phyloP scores from a whole-genome alignment of 2,888 invertebrate genomes.

The Phalangium opilio region DNA sequence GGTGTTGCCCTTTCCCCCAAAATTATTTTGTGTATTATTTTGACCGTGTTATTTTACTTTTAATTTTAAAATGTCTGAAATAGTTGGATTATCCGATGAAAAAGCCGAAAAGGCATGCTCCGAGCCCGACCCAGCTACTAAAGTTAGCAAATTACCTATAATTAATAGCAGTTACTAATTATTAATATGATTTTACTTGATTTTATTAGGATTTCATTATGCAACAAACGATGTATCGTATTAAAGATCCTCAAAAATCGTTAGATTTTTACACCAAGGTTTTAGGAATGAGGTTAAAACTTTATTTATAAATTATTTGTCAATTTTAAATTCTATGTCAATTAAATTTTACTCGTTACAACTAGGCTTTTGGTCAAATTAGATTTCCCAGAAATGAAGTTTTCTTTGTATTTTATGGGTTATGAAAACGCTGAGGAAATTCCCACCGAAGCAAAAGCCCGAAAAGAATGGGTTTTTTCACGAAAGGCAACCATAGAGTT shows the following conservation, averaged over 20 bases:
- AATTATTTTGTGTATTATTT: too few relatives aligned
- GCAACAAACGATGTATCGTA: slow-evolving; percentile 93
- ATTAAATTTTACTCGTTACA: background rate
- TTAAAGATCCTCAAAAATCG: slow-evolving; percentile 75
- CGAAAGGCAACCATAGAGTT: slow-evolving; percentile 76
- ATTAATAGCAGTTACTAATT: too few relatives aligned
- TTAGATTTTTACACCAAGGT: slow-evolving; percentile 81
- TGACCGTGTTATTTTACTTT: too few relatives aligned
- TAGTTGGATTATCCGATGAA: background rate
- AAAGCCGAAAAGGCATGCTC: background rate
- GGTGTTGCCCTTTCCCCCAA: too few relatives aligned
- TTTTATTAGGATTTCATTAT: slow-evolving; percentile 83
- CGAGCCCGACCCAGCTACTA: slow-evolving; percentile 2
- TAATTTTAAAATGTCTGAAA: too few relatives aligned
- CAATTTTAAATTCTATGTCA: background rate
- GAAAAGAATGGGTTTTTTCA: slow-evolving; percentile 58
- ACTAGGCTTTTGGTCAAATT: slow-evolving; percentile 55
- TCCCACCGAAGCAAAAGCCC: slow-evolving; percentile 51
- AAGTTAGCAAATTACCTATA: too few relatives aligned
- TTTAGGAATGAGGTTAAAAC: slow-evolving; percentile 68
- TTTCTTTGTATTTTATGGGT: slow-evolving; percentile 80
- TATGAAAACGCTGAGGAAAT: slow-evolving; percentile 61
- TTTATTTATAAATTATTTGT: too few relatives aligned
- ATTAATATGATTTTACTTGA: too few relatives aligned
- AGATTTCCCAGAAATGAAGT: slow-evolving; percentile 77